Evolutionary conservation across 2,113 vertebrate species (phyloP).

Genomic region (Strigops habroptila): DNA sequence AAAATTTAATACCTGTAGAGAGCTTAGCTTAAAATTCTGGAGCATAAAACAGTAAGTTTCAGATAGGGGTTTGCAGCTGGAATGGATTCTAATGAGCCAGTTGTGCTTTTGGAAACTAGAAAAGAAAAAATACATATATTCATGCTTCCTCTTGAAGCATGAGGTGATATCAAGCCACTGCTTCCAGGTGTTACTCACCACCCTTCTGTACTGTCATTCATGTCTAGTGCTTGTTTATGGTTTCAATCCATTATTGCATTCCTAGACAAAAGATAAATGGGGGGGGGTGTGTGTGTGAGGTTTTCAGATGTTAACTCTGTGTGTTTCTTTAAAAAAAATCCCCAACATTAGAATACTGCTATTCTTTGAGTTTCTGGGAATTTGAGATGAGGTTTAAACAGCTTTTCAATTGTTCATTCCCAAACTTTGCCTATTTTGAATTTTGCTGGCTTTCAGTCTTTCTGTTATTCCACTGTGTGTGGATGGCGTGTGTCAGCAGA

Average conservation of each 20-base stretch:
- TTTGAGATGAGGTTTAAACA: neutral
- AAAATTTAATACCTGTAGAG: neutral
- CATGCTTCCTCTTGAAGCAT: neutral
- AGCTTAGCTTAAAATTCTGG: neutral
- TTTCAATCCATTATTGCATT: neutral
- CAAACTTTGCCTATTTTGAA: neutral
- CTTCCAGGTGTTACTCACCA: neutral
- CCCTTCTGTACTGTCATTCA: neutral
- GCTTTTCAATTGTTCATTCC: neutral
- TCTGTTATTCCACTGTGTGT: neutral
- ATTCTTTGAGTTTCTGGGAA: neutral
- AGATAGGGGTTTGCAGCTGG: neutral
- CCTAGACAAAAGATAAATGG: neutral
- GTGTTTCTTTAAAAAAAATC: neutral
- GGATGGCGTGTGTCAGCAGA: neutral
- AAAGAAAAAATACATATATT: neutral
- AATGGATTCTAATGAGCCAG: neutral
- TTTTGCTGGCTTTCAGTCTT: neutral
- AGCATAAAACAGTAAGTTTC: neutral
- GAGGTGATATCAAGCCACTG: neutral
- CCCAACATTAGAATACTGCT: neutral
- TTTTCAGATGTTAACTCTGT: neutral
- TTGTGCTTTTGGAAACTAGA: neutral
- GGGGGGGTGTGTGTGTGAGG: neutral
- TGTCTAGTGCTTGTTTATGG: neutral